Evolutionary conservation across 1,140 invertebrate species (phyloP).

Genomic region (Brachionus asplanchnoidis): DNA sequence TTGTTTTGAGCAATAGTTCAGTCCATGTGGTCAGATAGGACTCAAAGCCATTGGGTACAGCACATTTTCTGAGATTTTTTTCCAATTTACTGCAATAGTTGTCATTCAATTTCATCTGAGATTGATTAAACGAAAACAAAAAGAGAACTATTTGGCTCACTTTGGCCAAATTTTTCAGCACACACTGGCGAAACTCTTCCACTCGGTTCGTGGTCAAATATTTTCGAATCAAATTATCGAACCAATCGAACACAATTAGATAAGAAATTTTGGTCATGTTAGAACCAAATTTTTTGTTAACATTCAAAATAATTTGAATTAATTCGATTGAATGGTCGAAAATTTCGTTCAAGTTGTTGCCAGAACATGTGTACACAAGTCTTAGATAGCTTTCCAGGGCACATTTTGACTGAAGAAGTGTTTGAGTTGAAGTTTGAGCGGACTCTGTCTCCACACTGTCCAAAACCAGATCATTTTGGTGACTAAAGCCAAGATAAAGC

Average conservation of each 20-base stretch:
- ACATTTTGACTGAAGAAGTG: neutral
- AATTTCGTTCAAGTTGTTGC: neutral
- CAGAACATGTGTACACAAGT: neutral
- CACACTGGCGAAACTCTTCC: neutral
- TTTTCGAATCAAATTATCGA: slow-evolving; percentile 12
- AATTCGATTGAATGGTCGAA: slow-evolving; percentile 32
- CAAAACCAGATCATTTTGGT: neutral
- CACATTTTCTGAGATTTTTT: neutral
- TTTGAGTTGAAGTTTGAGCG: neutral
- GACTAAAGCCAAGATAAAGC: neutral
- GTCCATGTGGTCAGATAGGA: neutral
- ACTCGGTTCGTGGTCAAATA: neutral
- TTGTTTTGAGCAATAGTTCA: slow-evolving; percentile 6
- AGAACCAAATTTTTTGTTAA: slow-evolving; percentile 7
- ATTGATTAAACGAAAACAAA: neutral
- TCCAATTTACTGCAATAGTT: slow-evolving; percentile 8
- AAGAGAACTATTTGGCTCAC: neutral
- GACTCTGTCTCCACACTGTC: neutral
- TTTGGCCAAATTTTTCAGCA: neutral
- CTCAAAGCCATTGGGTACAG: neutral
- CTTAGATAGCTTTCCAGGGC: slow-evolving; percentile 29
- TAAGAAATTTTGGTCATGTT: slow-evolving; percentile 21
- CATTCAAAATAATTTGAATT: slow-evolving; percentile 28
- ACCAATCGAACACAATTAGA: slow-evolving; percentile 19
- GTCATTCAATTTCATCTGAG: neutral